These are phyloP conservation scores for Liopterus haemorrhoidalis DNA, from an alignment of 2,888 invertebrate species.

Conservation along the genomic window DNA sequence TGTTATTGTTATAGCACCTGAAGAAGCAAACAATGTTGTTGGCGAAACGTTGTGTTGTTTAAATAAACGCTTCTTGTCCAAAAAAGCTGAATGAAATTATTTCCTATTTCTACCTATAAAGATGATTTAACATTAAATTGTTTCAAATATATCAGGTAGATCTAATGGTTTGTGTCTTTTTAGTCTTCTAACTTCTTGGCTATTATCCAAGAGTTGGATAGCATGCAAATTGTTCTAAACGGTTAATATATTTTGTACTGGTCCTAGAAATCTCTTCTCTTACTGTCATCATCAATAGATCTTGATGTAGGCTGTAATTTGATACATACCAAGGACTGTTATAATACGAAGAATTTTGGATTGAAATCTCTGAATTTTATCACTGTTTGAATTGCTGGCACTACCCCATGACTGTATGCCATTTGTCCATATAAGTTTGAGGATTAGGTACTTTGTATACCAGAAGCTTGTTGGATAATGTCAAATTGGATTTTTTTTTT, in stretches of 20 bases:
- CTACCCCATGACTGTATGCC: constrained; percentile 1
- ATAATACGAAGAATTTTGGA: not conserved
- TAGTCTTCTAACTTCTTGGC: not conserved
- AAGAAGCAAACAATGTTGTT: too few species aligned
- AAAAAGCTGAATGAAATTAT: too few species aligned
- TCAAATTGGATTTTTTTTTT: not conserved
- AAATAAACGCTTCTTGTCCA: too few species aligned
- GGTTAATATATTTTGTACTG: not conserved
- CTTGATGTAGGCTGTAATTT: constrained; percentile 1
- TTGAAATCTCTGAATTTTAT: not conserved
- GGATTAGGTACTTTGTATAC: not conserved
- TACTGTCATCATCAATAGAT: not conserved
- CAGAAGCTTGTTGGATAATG: not conserved
- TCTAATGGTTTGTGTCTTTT: not conserved
- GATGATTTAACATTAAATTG: too few species aligned
- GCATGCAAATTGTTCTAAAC: not conserved
- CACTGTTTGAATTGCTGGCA: constrained; percentile 1
- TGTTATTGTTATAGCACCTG: too few species aligned
- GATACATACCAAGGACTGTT: too few species aligned
- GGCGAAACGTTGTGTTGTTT: too few species aligned
- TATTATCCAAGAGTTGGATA: not conserved
- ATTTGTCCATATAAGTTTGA: constrained; percentile 4
- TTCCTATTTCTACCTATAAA: too few species aligned
- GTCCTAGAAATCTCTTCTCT: not conserved
- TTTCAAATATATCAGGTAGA: not conserved